phyloP scores from a whole-genome alignment of 1,140 invertebrate genomes.

The Drosophila bipectinata region DNA sequence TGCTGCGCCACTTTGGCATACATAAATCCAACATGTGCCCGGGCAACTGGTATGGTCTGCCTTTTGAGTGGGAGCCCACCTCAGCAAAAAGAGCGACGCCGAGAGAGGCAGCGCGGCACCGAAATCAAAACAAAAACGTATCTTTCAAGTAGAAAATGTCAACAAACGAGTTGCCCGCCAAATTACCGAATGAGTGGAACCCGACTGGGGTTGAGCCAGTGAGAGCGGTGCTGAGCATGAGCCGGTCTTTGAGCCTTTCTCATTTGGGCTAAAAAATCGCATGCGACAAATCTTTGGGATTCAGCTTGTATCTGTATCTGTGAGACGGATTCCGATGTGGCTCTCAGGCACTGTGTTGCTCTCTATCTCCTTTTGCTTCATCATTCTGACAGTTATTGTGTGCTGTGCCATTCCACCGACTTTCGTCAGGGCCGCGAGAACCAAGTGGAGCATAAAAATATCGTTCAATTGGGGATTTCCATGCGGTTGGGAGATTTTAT shows the following conservation, averaged over 20 bases:
- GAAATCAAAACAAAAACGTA: slow-evolving; percentile 73
- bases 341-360: slow-evolving; percentile 24
- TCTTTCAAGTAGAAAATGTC: slow-evolving; percentile 69
- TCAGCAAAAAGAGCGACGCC: neutral
- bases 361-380: slow-evolving; percentile 36
- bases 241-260: neutral
- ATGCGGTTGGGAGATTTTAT: slow-evolving; percentile 7
- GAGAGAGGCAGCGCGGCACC: slow-evolving; percentile 17
- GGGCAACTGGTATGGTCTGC: slow-evolving; percentile 11
- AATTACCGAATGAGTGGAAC: slow-evolving; percentile 59
- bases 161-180: slow-evolving; percentile 80
- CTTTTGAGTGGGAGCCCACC: slow-evolving; percentile 22
- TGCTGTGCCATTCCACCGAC: slow-evolving; percentile 23
- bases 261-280: slow-evolving; percentile 35
- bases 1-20: slow-evolving; percentile 48
- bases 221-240: neutral
- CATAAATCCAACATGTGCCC: slow-evolving; percentile 58
- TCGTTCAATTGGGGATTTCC: slow-evolving; percentile 30
- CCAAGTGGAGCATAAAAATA: slow-evolving; percentile 26
- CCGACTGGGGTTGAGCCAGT: slow-evolving; percentile 26
- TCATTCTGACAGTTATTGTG: slow-evolving; percentile 71
- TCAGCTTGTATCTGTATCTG: slow-evolving; percentile 18
- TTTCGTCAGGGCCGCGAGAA: slow-evolving; percentile 61
- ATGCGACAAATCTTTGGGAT: slow-evolving; percentile 48
- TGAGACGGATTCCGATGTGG: slow-evolving; percentile 15